These are phyloP conservation scores for Crotalus helleri DNA, from an alignment of 2,113 vertebrate species.

Conservation along the genomic window DNA sequence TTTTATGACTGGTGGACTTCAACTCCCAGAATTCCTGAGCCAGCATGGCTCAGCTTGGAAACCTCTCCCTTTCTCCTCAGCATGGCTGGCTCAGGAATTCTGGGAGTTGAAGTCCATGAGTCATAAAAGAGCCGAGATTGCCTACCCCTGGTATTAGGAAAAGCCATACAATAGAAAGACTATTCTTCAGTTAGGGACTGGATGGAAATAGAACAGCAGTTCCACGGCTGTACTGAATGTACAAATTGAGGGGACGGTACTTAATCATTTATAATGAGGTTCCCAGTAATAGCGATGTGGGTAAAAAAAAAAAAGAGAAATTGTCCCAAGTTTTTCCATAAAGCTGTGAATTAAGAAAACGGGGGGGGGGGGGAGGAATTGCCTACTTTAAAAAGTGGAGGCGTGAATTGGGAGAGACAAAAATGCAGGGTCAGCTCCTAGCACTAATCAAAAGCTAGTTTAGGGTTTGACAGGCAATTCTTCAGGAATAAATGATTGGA, in stretches of 20 bases:
- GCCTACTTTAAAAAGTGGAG: conserved; percentile 17
- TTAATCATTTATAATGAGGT: background rate
- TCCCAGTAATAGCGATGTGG: background rate
- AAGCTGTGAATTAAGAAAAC: background rate
- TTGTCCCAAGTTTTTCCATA: background rate
- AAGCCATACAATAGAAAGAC: background rate
- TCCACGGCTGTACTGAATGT: background rate
- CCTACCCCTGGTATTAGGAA: background rate
- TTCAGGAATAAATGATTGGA: conserved; percentile 60
- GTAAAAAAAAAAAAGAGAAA: background rate
- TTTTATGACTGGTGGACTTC: too few species aligned
- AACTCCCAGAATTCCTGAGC: too few species aligned
- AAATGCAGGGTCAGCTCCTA: conserved; percentile 43
- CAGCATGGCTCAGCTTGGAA: too few species aligned
- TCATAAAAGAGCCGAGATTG: too few species aligned
- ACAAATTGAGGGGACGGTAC: too few species aligned
- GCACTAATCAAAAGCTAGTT: conserved; percentile 50
- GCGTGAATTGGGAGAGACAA: conserved; percentile 3
- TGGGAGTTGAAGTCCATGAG: too few species aligned
- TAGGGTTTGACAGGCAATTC: conserved; percentile 53
- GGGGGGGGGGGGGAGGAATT: too few species aligned
- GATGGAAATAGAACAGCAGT: background rate
- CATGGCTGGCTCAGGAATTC: too few species aligned
- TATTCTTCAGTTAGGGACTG: background rate
- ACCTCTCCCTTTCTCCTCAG: too few species aligned